These are phyloP conservation scores for Temnothorax unifasciatus DNA, from an alignment of 2,888 invertebrate species.

Conservation along the genomic window DNA sequence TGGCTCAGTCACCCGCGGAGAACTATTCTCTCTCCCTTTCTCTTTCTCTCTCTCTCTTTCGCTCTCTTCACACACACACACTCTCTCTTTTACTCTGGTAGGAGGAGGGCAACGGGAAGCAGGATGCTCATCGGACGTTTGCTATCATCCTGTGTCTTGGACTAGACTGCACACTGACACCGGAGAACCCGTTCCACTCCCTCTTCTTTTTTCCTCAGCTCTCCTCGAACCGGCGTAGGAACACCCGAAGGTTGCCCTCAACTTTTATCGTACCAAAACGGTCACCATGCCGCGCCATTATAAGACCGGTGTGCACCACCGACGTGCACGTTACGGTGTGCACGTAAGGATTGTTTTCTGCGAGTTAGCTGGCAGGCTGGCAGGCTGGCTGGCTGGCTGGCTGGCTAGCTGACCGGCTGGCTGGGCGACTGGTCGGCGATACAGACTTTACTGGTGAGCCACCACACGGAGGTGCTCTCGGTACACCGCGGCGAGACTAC, in stretches of 20 bases:
- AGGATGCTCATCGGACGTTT: slow-evolving; percentile 78
- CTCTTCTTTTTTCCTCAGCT: slow-evolving; percentile 77
- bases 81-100: slow-evolving; percentile 38
- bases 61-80: not conserved
- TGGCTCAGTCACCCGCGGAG: slow-evolving; percentile 36
- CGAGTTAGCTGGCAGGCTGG: not conserved
- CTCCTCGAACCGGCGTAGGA: slow-evolving; percentile 73
- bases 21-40: slow-evolving; percentile 4
- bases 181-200: slow-evolving; percentile 77
- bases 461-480: slow-evolving; percentile 54
- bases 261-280: slow-evolving; percentile 72
- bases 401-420: not conserved
- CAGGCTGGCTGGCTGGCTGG: not conserved
- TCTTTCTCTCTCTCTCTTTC: not conserved
- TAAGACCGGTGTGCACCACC: slow-evolving; percentile 61
- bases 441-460: slow-evolving; percentile 23
- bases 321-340: slow-evolving; percentile 23
- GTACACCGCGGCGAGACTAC: slow-evolving; percentile 38
- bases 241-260: slow-evolving; percentile 78
- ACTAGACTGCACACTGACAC: slow-evolving; percentile 76
- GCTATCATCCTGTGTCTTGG: slow-evolving; percentile 77
- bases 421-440: slow-evolving; percentile 4
- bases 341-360: slow-evolving; percentile 31
- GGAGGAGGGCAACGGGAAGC: slow-evolving; percentile 70
- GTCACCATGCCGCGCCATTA: slow-evolving; percentile 70